Base-by-base conservation (phyloP, 2,797 vertebrate species). In the Parauchenoglanis punctatus region DNA sequence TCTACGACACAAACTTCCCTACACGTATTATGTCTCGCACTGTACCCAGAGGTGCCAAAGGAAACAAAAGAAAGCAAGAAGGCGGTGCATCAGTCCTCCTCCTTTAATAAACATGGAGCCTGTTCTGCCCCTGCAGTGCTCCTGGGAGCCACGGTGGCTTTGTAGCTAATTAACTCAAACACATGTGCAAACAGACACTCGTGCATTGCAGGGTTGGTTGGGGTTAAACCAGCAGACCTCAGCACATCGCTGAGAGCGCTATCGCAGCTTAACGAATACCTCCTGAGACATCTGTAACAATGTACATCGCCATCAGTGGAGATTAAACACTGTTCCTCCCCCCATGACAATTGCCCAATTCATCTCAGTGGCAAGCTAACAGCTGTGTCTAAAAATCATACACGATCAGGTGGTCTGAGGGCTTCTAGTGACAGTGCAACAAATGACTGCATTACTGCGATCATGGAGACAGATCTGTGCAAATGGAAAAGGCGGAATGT, bases 131-230 rank as follows among this genome's bases (percentile, higher is more conserved):
- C 31, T 15, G 23, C 46, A 23, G 46, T 86, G 75, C 91, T 89
- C 89, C 13, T 63, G 90, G 88, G 86, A 85, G 67, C 76, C 58
- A 85, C 84, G 68, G 86, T 83, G 83, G 88, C 87, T 90, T 88
- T 91, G 91, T 89, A 86, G 90, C 91, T 90, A 90, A 91, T 91
- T 91, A 91, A 89, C 90, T 90, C 89, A 82, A 90, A 91, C 90
- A 91, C 89, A 88, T 89, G 89, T 90, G 89, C 86, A 88, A 88
- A 87, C 86, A 89, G 89, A 91, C 89, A 89, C 85, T 88, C 59
- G 68, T 88, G 90, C 88, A 88, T 73, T 85, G 86, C 54, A 65
- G 65, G 84, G 84, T 63, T 85, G 88, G 85, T 83, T 85, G 86
- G 87, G 90, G 90, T 91, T 91, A 86, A 90, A 89, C 86, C 78